These are phyloP conservation scores for Drosophila aldrichi DNA, from an alignment of 2,888 invertebrate species.

Conservation along the genomic window DNA sequence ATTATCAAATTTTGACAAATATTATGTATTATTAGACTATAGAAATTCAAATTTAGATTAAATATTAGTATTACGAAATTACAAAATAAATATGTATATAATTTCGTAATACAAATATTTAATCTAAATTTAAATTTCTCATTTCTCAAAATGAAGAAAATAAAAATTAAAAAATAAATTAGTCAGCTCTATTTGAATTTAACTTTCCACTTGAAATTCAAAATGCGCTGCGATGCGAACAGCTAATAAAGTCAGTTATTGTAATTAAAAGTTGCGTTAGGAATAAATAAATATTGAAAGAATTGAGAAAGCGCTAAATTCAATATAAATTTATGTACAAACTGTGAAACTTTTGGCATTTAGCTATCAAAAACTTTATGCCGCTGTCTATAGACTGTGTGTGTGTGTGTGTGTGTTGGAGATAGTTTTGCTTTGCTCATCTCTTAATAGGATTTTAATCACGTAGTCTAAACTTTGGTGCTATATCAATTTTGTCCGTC, in stretches of 20 bases:
- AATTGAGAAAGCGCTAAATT: slow-evolving; percentile 12
- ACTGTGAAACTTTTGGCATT: slow-evolving; percentile 18
- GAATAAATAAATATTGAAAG: slow-evolving; percentile 11
- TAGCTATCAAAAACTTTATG: slow-evolving; percentile 26
- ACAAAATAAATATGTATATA: too few species aligned
- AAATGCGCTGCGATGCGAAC: not conserved
- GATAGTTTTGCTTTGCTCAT: not conserved
- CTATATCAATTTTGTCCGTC: slow-evolving; percentile 28
- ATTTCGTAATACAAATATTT: too few species aligned
- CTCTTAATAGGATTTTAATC: slow-evolving; percentile 43
- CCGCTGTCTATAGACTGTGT: not conserved
- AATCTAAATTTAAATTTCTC: too few species aligned
- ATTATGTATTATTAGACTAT: too few species aligned
- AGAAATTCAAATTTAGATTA: too few species aligned
- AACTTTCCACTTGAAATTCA: not conserved
- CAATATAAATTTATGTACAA: slow-evolving; percentile 21
- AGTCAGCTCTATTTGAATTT: not conserved
- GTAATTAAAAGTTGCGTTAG: slow-evolving; percentile 6
- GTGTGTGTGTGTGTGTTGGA: too few species aligned
- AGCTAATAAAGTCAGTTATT: not conserved
- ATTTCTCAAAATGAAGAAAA: too few species aligned
- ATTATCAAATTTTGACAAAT: too few species aligned
- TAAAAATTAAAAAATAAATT: too few species aligned
- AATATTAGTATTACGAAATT: too few species aligned
- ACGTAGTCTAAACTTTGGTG: slow-evolving; percentile 56